Conservation (phyloP, 2,888 invertebrate species). For the Anthrax anthrax region DNA sequence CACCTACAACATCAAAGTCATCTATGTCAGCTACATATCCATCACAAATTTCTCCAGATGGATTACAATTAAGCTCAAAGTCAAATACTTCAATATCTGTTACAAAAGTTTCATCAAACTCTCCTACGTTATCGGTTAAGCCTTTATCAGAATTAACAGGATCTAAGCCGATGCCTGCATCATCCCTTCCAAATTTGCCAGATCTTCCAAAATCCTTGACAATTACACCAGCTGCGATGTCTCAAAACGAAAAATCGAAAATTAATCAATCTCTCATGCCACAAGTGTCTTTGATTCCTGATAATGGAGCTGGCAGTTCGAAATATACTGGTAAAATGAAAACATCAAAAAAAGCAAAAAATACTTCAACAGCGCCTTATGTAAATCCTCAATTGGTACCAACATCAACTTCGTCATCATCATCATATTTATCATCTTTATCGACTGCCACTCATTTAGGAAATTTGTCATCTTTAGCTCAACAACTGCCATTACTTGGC, state of each 20-base stretch:
- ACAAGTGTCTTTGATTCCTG: constrained; percentile 11
- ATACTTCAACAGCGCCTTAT: background rate
- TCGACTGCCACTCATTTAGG: constrained; percentile 8
- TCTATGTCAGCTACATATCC: constrained; percentile 9
- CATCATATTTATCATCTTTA: constrained; percentile 3
- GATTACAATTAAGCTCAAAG: constrained; percentile 5
- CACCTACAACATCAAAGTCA: constrained; percentile 15
- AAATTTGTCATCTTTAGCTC: constrained; percentile 9
- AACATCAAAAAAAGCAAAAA: constrained; percentile 3
- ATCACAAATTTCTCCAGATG: constrained; percentile 6
- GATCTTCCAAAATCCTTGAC: constrained; percentile 20
- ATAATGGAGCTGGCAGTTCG: background rate
- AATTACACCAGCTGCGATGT: constrained; percentile 18
- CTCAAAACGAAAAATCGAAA: constrained; percentile 11
- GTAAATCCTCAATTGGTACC: constrained; percentile 8
- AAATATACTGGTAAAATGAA: constrained; percentile 9
- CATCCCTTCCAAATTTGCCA: constrained; percentile 11
- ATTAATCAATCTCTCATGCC: constrained; percentile 7
- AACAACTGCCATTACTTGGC: constrained; percentile 10
- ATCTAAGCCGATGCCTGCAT: constrained; percentile 1
- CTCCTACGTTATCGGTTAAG: constrained; percentile 13
- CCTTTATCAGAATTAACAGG: constrained; percentile 12
- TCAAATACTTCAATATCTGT: constrained; percentile 14
- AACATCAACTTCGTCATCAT: constrained; percentile 6
- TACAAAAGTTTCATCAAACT: constrained; percentile 15